These are phyloP conservation scores for Acleris literana DNA, from an alignment of 2,888 invertebrate genomes.

Conservation along the genomic window DNA sequence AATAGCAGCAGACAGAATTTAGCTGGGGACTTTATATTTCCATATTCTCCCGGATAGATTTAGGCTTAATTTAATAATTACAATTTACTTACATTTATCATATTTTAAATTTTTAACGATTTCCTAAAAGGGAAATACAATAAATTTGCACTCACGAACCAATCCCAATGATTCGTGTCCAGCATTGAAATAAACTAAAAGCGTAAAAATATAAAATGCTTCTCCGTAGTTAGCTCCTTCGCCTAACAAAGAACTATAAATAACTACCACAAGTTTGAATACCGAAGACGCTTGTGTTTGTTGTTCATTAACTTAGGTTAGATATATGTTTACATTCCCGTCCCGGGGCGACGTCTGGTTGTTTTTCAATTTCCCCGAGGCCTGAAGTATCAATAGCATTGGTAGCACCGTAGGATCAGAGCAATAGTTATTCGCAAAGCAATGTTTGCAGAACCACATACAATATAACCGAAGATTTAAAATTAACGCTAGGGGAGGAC, in stretches of 20 bases:
- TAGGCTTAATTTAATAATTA: too few species aligned
- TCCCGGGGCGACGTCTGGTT: constrained; percentile 29
- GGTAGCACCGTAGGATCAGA: constrained; percentile 12
- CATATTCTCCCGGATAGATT: too few species aligned
- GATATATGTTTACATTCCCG: constrained; percentile 26
- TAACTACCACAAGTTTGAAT: constrained; percentile 19
- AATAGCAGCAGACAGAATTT: too few species aligned
- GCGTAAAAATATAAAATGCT: constrained; percentile 4
- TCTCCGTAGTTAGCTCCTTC: constrained; percentile 15
- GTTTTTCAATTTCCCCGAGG: constrained; percentile 37
- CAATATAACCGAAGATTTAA: too few species aligned
- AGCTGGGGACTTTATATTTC: too few species aligned
- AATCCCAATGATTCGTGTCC: neutral
- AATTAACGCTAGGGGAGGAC: constrained; percentile 23
- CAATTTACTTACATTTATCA: too few species aligned
- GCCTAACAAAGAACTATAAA: constrained; percentile 6
- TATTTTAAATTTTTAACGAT: too few species aligned
- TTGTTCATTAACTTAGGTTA: constrained; percentile 34
- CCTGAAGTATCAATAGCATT: constrained; percentile 30
- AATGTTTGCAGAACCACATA: neutral
- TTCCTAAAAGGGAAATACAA: too few species aligned
- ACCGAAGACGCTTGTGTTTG: constrained; percentile 34
- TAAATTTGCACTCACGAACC: too few species aligned
- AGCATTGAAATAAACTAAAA: constrained; percentile 3
- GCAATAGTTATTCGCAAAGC: constrained; percentile 11